Evolutionary conservation across 2,113 vertebrate genomes (phyloP).

Genomic region (Psammodynastes pulverulentus): DNA sequence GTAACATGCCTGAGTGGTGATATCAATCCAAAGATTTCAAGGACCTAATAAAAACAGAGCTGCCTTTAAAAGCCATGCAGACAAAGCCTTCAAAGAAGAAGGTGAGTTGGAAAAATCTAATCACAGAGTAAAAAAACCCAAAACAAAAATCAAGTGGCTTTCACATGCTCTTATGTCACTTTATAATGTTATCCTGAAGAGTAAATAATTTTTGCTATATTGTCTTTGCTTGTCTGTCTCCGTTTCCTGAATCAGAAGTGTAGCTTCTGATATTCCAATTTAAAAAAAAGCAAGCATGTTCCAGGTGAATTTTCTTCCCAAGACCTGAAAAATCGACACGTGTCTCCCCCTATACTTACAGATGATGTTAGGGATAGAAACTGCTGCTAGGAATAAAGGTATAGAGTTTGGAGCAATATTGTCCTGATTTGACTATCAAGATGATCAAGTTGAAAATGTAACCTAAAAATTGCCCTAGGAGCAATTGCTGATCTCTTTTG

Average conservation of each 20-base stretch:
- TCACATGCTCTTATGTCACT: neutral
- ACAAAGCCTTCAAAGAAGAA: constrained; percentile 27
- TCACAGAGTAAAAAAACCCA: neutral
- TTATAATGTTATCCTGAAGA: neutral
- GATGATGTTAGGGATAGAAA: neutral
- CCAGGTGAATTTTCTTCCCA: neutral
- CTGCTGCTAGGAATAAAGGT: neutral
- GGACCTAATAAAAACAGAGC: neutral
- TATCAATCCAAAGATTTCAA: neutral
- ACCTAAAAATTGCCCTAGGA: neutral
- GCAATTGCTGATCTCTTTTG: neutral
- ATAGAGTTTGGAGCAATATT: neutral
- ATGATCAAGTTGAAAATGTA: neutral
- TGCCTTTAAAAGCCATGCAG: constrained; percentile 25
- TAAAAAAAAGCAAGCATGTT: neutral
- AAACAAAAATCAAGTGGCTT: neutral
- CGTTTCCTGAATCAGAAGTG: neutral
- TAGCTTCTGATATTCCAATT: neutral
- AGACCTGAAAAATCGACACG: neutral
- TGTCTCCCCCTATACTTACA: neutral
- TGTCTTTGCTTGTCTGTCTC: neutral
- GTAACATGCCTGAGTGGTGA: neutral
- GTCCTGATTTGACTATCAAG: neutral
- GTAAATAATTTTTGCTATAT: neutral
- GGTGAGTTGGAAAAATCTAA: constrained; percentile 6